phyloP scores from a whole-genome alignment of 2,113 vertebrate species.

The Alectura lathami region DNA sequence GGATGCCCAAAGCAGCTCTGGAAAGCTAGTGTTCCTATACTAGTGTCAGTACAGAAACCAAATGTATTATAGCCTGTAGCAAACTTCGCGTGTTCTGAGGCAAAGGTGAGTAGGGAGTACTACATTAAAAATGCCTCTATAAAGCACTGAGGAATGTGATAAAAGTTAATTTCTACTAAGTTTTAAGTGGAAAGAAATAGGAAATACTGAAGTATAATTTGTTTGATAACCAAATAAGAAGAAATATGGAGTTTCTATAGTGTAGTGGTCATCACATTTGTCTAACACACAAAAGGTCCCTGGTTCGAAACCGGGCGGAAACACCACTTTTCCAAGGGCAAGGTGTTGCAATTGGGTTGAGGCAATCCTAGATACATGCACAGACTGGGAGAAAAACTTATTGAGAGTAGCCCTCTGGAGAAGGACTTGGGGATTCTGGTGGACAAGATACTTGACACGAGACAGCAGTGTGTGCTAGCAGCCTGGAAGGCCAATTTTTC shows the following conservation, averaged over 20 bases:
- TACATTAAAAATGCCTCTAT: neutral
- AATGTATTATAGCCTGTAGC: neutral
- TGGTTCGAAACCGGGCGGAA: conserved; percentile 69
- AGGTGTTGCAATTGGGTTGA: too few relatives aligned
- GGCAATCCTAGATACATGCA: too few relatives aligned
- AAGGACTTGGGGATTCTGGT: too few relatives aligned
- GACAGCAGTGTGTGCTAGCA: too few relatives aligned
- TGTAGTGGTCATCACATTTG: conserved; percentile 74
- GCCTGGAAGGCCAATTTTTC: too few relatives aligned
- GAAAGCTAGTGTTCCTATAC: conserved; percentile 4
- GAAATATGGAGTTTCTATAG: conserved; percentile 53
- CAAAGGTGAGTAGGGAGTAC: conserved; percentile 15
- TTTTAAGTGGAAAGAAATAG: conserved; percentile 3
- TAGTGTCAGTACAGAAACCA: conserved; percentile 17
- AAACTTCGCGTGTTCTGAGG: conserved; percentile 26
- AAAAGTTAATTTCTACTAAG: neutral
- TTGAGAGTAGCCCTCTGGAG: too few relatives aligned
- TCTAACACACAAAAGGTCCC: conserved; percentile 70
- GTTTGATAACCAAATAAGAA: too few relatives aligned
- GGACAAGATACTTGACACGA: too few relatives aligned
- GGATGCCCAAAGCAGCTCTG: conserved; percentile 24
- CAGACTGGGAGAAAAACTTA: too few relatives aligned
- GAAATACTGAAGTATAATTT: neutral
- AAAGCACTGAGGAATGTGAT: neutral
- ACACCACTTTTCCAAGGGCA: neutral